Evolutionary conservation across 2,888 invertebrate species (phyloP), one percentile per base, ranked within the genome.

Genomic region (Ellobium chinense): DNA sequence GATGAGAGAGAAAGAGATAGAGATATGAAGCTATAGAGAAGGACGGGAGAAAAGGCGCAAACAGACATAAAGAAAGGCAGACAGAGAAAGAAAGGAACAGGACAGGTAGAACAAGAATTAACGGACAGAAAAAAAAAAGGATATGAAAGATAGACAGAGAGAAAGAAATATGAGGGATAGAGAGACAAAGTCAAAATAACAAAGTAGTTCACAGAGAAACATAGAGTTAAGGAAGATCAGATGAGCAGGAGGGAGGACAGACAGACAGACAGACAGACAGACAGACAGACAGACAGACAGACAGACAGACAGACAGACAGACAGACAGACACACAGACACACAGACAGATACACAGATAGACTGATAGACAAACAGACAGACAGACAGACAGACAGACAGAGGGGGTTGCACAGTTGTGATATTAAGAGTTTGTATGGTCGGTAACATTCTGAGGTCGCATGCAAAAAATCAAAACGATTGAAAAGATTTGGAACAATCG

Each of bases 211-310:
- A 60, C 27, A 7, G 34, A 3, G 39, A 39, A 27, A 37, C 5
- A 37, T 27, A 54, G 54, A 5, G 65, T 46, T 36, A 46, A 65
- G 56, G 29, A 46, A 36, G 75, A 54, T n/a, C 63, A 54, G 65
- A 36, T 65, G 65, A 76, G 66, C 63, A 62, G 36, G 46, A 54
- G 56, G 54, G 39, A 9, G 65, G 66, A 76, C 39, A 65, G 66
- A 65, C 46, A 65, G 65, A 65, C 46, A 76, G 75, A 76, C 37
- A 76, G 75, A 65, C 65, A 76, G 75, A 70, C n/a, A 70, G 56
- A 68, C 72, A 34, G 60, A 65, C 34, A 73, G 79, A 79, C 34
- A 79, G 73, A 79, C 63, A 73, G 73, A 73, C 54, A 73, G 65
- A 63, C 65, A 65, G 65, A 79, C 63, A 72, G 34, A 68, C 18